Conservation (phyloP, 2,113 vertebrate species). For the Cinclus cinclus region DNA sequence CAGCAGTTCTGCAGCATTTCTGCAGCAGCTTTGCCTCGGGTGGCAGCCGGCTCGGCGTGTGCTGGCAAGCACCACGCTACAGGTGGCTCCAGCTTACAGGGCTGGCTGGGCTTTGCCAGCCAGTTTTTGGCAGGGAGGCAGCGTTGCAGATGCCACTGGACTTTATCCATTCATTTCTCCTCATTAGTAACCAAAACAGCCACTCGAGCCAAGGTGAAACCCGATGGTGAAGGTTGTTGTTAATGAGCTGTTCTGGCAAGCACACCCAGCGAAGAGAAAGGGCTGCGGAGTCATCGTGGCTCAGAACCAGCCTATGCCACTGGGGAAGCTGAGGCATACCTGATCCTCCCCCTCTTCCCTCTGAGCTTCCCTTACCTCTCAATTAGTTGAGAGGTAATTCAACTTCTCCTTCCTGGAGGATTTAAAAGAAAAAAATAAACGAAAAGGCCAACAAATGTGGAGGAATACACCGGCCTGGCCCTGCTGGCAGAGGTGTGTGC, state of each 20-base stretch:
- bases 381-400: background rate
- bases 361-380: background rate
- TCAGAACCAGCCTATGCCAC: background rate
- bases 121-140: background rate
- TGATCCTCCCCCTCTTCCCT: background rate
- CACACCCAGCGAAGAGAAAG: background rate
- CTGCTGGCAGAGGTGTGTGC: accelerated
- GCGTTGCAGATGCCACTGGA: background rate
- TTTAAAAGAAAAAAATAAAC: background rate
- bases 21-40: background rate
- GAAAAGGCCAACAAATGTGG: background rate
- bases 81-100: background rate
- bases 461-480: background rate
- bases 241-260: background rate
- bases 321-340: background rate
- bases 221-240: background rate
- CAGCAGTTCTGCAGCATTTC: background rate
- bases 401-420: background rate
- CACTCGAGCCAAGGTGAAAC: background rate
- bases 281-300: background rate
- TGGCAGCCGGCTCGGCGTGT: background rate
- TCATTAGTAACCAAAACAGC: background rate
- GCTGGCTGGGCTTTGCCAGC: background rate
- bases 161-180: background rate
- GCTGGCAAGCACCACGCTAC: accelerated